Evolutionary conservation across 2,797 vertebrate genomes (phyloP).

Genomic region (Arctocebus calabarensis): DNA sequence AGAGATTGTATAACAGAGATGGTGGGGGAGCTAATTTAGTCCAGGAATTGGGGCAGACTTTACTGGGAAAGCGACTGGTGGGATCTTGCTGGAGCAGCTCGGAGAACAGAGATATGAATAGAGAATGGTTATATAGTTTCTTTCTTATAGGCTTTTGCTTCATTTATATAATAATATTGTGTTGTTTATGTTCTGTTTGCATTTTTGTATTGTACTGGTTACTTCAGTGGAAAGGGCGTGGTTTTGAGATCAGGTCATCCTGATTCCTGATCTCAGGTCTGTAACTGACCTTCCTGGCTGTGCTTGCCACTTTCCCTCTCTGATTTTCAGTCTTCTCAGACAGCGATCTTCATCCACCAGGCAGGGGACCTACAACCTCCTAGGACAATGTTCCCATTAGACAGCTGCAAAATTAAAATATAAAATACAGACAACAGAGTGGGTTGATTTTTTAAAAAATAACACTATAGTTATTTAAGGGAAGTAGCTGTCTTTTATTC

Average conservation of each 20-base stretch:
- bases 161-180: background rate
- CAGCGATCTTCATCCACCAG: background rate
- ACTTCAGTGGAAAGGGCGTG: background rate
- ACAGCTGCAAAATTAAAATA: conserved; percentile 9
- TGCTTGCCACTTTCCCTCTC: background rate
- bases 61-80: background rate
- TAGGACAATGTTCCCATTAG: background rate
- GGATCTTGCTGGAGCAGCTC: background rate
- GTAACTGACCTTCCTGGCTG: background rate
- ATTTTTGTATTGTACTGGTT: background rate
- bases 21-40: background rate
- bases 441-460: background rate
- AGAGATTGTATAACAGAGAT: background rate
- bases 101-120: background rate
- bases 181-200: conserved; percentile 17
- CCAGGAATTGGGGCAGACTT: background rate
- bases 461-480: conserved; percentile 45
- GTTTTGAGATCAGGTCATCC: background rate
- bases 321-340: background rate
- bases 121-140: background rate
- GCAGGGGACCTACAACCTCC: background rate
- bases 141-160: background rate
- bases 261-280: background rate
- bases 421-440: conserved; percentile 2
- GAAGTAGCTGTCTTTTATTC: conserved; percentile 18